Evolutionary conservation across 2,888 invertebrate species (phyloP), one percentile per base, ranked within the genome.

Genomic region (Zygothrica quintamaculata): DNA sequence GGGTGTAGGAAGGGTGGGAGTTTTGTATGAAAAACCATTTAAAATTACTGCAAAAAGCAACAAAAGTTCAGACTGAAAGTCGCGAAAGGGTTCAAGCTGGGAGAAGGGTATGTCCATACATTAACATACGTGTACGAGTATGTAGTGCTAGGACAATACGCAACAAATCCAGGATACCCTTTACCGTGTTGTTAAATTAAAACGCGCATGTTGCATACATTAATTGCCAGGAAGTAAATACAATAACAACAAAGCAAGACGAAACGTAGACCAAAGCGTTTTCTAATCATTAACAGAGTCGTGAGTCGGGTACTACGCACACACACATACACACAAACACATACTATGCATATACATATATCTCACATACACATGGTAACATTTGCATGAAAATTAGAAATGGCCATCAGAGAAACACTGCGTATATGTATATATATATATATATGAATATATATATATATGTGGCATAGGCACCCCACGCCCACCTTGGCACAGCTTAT

Each of bases 201-300:
- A 82, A 70, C 80, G 76, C 80, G 85, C 84, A 78, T 85, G 87
- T 86, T 86, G 88, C 86, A 79, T 80, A 82, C 82, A 86, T 82
- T 88, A 87, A 88, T 88, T 87, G 86, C 74, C 77, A 74, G 84
- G 68, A 77, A 82, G 77, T 79, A 59, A 79, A 77, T 74, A 77
- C 65, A 71, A 55, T 26, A 74, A 53, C 55, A 74, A 60, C 65
- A 68, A 59, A 52, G 55, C 57, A 22, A 33, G 48, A 34, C 56
- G 42, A 53, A n/a, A 31, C 15, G 62, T 46, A 36, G 56, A 52
- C 61, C 72, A 81, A 75, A 81, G 78, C 73, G 67, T 84, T 85
- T 84, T 88, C 86, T 88, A 89, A 88, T 89, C 88, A 89, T 89
- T 89, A 88, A 87, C 88, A 88, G 80, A 79, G 86, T 79, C n/a